Percentiles rank a stretch among this genome's conserved stretches.
Evolutionary conservation across 2,888 invertebrate genomes (phyloP).

Genomic region (Eupithecia pulchellata): DNA sequence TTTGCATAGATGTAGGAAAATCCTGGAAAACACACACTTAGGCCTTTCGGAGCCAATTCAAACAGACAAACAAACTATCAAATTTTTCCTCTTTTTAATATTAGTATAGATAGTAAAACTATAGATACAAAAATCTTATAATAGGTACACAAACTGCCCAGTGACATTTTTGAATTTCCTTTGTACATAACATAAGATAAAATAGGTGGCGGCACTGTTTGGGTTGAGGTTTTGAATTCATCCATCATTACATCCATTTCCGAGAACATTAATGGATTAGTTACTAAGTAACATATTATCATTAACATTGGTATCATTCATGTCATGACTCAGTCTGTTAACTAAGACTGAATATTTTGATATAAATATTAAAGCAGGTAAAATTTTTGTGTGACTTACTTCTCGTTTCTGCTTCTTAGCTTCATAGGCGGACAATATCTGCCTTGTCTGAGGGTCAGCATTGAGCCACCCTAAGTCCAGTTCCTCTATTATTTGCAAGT

Average conservation of each 20-base stretch:
- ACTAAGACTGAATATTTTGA: not conserved
- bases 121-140: too few relatives aligned
- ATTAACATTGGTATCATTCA: too few relatives aligned
- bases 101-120: too few relatives aligned
- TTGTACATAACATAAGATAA: too few relatives aligned
- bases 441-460: constrained; percentile 88
- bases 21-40: not conserved
- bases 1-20: not conserved
- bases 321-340: not conserved
- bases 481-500: constrained; percentile 94
- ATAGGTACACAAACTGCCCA: too few relatives aligned
- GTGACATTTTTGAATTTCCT: too few relatives aligned
- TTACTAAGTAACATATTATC: not conserved
- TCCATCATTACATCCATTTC: not conserved
- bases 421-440: constrained; percentile 89
- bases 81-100: too few relatives aligned
- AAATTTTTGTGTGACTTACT: constrained; percentile 70
- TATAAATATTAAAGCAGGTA: not conserved
- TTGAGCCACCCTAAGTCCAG: constrained; percentile 94
- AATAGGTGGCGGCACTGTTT: too few relatives aligned
- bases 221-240: not conserved
- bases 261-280: not conserved
- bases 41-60: too few relatives aligned
- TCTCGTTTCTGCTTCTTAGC: constrained; percentile 92
- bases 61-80: too few relatives aligned